Base-by-base conservation (phyloP, 2,113 vertebrate species). In the Seriola quinqueradiata region DNA sequence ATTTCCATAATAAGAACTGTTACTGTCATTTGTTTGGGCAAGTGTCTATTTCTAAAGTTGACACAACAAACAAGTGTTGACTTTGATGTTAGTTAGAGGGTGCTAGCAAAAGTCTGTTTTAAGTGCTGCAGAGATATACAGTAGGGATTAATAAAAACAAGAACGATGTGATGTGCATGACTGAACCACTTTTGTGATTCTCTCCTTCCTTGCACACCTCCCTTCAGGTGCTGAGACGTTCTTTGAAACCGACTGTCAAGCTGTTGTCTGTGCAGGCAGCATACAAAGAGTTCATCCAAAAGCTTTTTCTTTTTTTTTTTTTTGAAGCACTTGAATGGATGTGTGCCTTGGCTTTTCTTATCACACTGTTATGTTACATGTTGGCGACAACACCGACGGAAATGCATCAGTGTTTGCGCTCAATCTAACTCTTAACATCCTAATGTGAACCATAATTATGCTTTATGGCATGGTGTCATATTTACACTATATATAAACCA, bases 171-270 rank as follows among this genome's bases (percentile, higher is more conserved):
- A 93, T 93, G 91, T 92, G 92, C 93, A 92, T 94, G 92, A 91
- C 90, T 94, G 92, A 94, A 93, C 92, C 89, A 86, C 92, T 91
- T 94, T 90, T 90, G 92, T 91, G 87, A 93, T 93, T 92, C 80
- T 91, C 69, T 81, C 83, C 89, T 90, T 89, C 84, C 79, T 90
- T 77, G 78, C 88, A 77, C 85, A 86, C 90, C 91, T 93, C 91
- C 92, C 91, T 93, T 94, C 85, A 94, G 92, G 92, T 94, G 91
- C 83, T 79, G 79, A 88, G 92, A 90, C 59, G 67, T 91, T 94
- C 93, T 95, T 95, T 95, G 92, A 95, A 94, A 94, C 89, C 84
- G 89, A 92, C 93, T 94, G 94, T 95, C 94, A 95, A 92, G 93
- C 87, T 91, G 88, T 90, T 93, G 90, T 93, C 90, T 93, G 92